Evolutionary conservation across 2,113 vertebrate species (phyloP).

Genomic region (Upupa epops): DNA sequence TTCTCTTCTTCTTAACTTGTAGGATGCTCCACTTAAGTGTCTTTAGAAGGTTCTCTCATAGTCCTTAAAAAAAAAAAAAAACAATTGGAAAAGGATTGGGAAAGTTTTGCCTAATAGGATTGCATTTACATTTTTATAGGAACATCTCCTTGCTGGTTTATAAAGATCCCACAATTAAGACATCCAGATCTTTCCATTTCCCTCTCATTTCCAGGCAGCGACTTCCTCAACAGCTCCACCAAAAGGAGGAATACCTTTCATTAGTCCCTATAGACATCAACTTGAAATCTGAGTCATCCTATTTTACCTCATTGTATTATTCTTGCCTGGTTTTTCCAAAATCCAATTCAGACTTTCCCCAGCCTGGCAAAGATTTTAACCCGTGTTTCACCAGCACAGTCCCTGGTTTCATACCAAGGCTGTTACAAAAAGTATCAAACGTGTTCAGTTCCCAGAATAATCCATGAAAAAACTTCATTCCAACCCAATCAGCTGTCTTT

Average conservation of each 20-base stretch:
- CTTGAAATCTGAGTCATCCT: neutral
- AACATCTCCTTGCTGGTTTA: neutral
- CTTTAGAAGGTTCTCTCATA: neutral
- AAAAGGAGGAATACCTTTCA: neutral
- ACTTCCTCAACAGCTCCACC: fast-evolving
- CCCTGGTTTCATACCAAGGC: neutral
- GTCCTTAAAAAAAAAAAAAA: neutral
- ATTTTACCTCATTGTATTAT: neutral
- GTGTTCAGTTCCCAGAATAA: neutral
- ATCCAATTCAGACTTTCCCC: neutral
- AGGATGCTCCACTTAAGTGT: neutral
- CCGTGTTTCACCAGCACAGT: neutral
- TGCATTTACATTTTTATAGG: slow-evolving; percentile 10
- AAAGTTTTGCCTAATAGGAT: neutral
- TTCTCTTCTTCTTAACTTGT: neutral
- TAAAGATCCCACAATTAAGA: neutral
- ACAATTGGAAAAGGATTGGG: neutral
- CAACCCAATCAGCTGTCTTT: neutral
- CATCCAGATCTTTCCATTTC: neutral
- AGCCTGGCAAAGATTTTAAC: neutral
- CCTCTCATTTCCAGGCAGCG: neutral
- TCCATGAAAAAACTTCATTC: neutral
- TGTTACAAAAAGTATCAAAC: neutral
- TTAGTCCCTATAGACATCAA: neutral
- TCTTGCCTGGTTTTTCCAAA: neutral